Evolutionary conservation across 1,140 invertebrate genomes (phyloP).

Genomic region (Drosophila kepulauana): DNA sequence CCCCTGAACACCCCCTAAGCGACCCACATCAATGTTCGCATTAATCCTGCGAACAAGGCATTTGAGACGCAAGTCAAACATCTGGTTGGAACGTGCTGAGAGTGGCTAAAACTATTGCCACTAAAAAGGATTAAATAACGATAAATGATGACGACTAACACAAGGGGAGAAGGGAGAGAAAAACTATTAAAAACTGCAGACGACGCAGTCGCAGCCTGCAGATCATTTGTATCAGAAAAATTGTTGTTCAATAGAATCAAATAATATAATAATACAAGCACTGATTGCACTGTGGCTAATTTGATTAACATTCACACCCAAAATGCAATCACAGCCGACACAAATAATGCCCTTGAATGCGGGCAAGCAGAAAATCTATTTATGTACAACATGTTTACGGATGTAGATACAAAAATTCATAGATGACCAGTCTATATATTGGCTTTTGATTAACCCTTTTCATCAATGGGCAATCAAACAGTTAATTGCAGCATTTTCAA

Average conservation of each 20-base stretch:
- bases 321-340: slow-evolving; percentile 33
- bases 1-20: slow-evolving; percentile 20
- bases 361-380: slow-evolving; percentile 34
- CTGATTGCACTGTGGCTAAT: slow-evolving; percentile 71
- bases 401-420: not conserved
- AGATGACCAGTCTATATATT: slow-evolving; percentile 4
- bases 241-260: slow-evolving; percentile 59
- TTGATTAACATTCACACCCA: slow-evolving; percentile 60
- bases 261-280: slow-evolving; percentile 66
- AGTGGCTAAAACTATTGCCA: slow-evolving; percentile 38
- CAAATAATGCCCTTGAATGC: slow-evolving; percentile 40
- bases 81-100: slow-evolving; percentile 46
- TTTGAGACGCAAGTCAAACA: slow-evolving; percentile 64
- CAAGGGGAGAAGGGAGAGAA: not conserved
- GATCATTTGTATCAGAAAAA: slow-evolving; percentile 50
- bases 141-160: slow-evolving; percentile 49
- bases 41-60: slow-evolving; percentile 78
- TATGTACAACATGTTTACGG: not conserved
- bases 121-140: slow-evolving; percentile 73
- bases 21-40: slow-evolving; percentile 30
- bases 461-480: slow-evolving; percentile 46
- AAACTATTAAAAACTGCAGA: slow-evolving; percentile 2
- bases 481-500: slow-evolving; percentile 52
- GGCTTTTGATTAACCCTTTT: slow-evolving; percentile 65
- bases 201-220: slow-evolving; percentile 11